Conservation (phyloP, 2,797 vertebrate genomes). For the Halcyon chelicuti region DNA sequence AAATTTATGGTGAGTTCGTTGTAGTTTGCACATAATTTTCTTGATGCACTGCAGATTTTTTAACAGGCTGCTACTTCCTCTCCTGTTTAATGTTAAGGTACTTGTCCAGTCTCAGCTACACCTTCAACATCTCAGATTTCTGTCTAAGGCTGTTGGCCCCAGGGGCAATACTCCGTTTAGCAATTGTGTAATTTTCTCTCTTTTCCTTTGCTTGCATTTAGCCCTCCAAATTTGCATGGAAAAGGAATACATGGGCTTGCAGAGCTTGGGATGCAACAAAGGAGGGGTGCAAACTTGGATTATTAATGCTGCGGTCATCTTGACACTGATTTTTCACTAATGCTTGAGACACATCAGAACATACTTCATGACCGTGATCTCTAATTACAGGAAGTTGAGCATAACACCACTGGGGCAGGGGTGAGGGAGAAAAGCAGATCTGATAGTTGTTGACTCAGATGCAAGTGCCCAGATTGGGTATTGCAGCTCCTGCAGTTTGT, state of each 20-base stretch:
- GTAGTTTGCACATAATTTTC: conserved; percentile 57
- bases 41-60: conserved; percentile 64
- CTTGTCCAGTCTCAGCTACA: not conserved
- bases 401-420: not conserved
- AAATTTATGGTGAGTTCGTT: conserved; percentile 45
- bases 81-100: not conserved
- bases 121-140: not conserved
- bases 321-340: not conserved
- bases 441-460: not conserved
- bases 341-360: not conserved
- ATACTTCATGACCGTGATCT: not conserved
- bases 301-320: rapidly evolving
- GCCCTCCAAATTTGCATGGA: not conserved
- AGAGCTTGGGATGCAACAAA: not conserved
- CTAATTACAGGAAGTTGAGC: not conserved
- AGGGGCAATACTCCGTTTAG: not conserved
- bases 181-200: not conserved
- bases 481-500: not conserved
- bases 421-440: not conserved
- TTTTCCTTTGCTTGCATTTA: not conserved
- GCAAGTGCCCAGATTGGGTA: not conserved
- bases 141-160: not conserved
- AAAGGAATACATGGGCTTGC: not conserved
- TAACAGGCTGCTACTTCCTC: not conserved
- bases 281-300: not conserved